phyloP scores from a whole-genome alignment of 2,888 invertebrate genomes.

The Nomada goodeniana region DNA sequence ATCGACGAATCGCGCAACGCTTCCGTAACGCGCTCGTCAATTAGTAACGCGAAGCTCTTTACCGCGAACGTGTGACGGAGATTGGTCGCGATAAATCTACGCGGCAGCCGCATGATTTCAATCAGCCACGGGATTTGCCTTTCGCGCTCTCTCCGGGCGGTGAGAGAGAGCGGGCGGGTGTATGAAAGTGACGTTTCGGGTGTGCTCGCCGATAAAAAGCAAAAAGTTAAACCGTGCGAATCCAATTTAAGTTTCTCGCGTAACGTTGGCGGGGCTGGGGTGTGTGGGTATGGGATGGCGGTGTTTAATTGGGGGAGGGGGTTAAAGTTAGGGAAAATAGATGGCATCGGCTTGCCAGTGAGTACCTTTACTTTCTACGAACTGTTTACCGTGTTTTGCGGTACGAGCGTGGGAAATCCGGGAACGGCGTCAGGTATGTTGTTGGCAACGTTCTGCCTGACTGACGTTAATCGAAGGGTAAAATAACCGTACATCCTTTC shows the following conservation, averaged over 20 bases:
- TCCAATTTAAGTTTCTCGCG: slow-evolving; percentile 59
- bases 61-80: slow-evolving; percentile 8
- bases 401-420: not conserved
- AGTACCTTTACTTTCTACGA: not conserved
- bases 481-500: not conserved
- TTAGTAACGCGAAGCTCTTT: not conserved
- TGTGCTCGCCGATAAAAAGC: slow-evolving; percentile 45
- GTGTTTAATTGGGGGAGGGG: not conserved
- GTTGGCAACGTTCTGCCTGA: not conserved
- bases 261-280: slow-evolving; percentile 4
- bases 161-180: not conserved
- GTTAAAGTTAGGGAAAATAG: slow-evolving; percentile 24
- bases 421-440: no score
- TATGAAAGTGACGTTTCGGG: slow-evolving; percentile 17
- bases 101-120: slow-evolving; percentile 31
- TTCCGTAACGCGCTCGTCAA: not conserved
- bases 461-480: slow-evolving; percentile 10
- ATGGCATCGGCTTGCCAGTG: slow-evolving; percentile 15
- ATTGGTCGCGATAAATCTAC: slow-evolving; percentile 46
- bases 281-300: not conserved
- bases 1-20: not conserved
- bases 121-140: slow-evolving; percentile 8
- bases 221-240: slow-evolving; percentile 57
- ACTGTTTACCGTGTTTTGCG: not conserved
- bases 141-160: not conserved